A percentile compares a stretch with the other conserved stretches of the same genome.
Evolutionary conservation across 2,797 vertebrate species (phyloP).

Genomic region (Liasis olivaceus): DNA sequence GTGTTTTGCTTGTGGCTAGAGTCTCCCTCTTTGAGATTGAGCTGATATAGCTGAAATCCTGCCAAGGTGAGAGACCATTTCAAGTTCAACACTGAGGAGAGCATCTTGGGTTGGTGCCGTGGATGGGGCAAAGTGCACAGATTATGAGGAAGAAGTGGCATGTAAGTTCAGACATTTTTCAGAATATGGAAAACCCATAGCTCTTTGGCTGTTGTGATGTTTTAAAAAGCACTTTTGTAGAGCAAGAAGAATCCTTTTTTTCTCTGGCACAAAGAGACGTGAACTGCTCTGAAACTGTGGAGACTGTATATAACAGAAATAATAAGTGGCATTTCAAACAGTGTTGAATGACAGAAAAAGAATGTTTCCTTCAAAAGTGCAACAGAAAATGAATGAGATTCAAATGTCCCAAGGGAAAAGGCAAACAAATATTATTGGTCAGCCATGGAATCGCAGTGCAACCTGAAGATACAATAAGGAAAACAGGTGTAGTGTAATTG

Average conservation of each 20-base stretch:
- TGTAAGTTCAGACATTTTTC: constrained; percentile 51
- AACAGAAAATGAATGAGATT: constrained; percentile 55
- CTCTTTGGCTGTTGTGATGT: constrained; percentile 31
- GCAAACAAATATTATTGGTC: background rate
- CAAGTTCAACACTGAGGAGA: constrained; percentile 70
- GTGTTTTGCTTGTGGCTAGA: constrained; percentile 65
- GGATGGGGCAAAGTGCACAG: constrained; percentile 30
- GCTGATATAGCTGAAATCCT: constrained; percentile 73
- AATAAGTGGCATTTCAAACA: constrained; percentile 12
- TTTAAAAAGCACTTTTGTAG: constrained; percentile 27
- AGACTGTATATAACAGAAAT: constrained; percentile 11
- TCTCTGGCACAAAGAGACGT: background rate
- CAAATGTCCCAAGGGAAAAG: constrained; percentile 43
- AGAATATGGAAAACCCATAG: constrained; percentile 48
- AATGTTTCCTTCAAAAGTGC: constrained; percentile 45
- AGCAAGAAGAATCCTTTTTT: constrained; percentile 33
- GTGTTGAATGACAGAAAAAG: constrained; percentile 24
- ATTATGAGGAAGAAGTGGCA: constrained; percentile 34
- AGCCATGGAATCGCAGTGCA: background rate
- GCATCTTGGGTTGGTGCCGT: constrained; percentile 68
- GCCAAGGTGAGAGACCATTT: constrained; percentile 75
- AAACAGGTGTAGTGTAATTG: background rate
- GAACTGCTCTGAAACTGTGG: background rate
- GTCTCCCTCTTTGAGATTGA: constrained; percentile 71
- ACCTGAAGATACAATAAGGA: background rate